Percentiles rank a stretch among this genome's conserved stretches.
Conservation (phyloP, 2,888 invertebrate species). For the Mythimna lalbum region DNA sequence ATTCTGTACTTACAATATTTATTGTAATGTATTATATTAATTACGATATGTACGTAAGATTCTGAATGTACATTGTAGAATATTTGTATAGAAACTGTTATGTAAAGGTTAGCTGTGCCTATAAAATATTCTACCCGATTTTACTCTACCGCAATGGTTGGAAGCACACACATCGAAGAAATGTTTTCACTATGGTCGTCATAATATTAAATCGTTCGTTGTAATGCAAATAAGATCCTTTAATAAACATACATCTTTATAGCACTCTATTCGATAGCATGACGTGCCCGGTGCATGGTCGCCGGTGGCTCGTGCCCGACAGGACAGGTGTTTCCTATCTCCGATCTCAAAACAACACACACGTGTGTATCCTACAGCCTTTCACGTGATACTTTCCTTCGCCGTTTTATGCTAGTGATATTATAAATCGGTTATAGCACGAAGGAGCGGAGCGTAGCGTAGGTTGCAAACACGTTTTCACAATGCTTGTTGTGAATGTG, state of each 20-base stretch:
- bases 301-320: constrained; percentile 59
- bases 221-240: constrained; percentile 3
- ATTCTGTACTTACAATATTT: not conserved
- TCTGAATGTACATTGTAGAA: not conserved
- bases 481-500: constrained; percentile 38
- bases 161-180: not conserved
- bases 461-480: constrained; percentile 29
- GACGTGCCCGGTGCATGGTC: constrained; percentile 42
- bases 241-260: not conserved
- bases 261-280: constrained; percentile 21
- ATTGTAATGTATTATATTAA: no score
- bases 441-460: constrained; percentile 9
- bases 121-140: no score
- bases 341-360: constrained; percentile 64
- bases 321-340: constrained; percentile 58
- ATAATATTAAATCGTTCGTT: constrained; percentile 14
- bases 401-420: constrained; percentile 25
- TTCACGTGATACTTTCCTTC: constrained; percentile 48
- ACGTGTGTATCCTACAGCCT: constrained; percentile 44
- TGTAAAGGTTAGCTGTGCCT: no score
- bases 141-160: not conserved
- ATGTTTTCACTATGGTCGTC: not conserved
- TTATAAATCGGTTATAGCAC: constrained; percentile 23
- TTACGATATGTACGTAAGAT: not conserved
- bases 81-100: not conserved